Evolutionary conservation across 2,797 vertebrate genomes (phyloP), one percentile per base, ranked within the genome.

Genomic region (Prionace glauca): DNA sequence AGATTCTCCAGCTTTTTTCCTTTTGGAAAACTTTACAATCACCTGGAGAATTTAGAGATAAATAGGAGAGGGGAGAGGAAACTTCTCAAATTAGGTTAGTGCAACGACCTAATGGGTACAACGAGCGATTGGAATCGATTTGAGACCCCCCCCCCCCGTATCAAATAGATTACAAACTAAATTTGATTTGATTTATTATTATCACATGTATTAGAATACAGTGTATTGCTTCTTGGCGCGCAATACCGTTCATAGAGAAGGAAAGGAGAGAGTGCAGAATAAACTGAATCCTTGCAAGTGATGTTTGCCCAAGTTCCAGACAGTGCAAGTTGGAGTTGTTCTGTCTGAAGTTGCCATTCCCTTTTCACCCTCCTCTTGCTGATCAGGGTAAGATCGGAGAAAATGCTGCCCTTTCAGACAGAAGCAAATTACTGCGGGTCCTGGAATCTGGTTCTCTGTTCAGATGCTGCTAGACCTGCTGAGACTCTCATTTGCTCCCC

Each of bases 11-110:
- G 2, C 50, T 56, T 56, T 56, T 56, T 56, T 3, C 1, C 45
- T 50, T 56, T 99, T 96, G 99, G 98, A 29, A 99, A 97, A 99
- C 99, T 96, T 98, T 99, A 97, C 98, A 99, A 97, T 98, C 98
- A 60, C 98, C 97, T 99, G 97, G 99, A 99, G 96, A 99, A 98
- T 97, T 98, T 99, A 10, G 99, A 99, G 99, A 99, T 99, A 97
- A 96, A 97, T 96, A 95, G 60, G 22, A 60, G 22, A 26, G 45
- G 77, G 60, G 22, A 60, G 22, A 26, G 45, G 77, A n/a, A 62
- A 91, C 60, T 20, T 67, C 88, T 69, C 90, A 69, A 24, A 41
- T n/a, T 65, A 92, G 65, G 69, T 91, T 41, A 67, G 60, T 36
- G 36, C n/a, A 65, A 65, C 16, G 26, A 65, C 32, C 16, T 14